Conservation (phyloP, 1,140 invertebrate species). For the Cyrtorhinus lividipennis region DNA sequence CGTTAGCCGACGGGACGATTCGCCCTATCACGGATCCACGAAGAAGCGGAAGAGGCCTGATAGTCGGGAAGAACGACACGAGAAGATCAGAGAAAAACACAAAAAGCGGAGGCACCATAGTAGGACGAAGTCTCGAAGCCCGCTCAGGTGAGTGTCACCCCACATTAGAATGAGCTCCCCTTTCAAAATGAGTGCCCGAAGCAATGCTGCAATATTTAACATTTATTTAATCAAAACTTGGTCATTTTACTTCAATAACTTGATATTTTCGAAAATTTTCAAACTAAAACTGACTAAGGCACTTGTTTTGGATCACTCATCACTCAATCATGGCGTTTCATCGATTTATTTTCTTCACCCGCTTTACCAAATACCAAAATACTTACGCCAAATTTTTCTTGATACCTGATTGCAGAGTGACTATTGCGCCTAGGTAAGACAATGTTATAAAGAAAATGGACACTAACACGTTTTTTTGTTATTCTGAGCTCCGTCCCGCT, state of each 20-base stretch:
- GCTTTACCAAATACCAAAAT: neutral
- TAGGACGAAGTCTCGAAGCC: constrained; percentile 15
- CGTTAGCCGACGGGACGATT: constrained; percentile 12
- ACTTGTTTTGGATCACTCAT: neutral
- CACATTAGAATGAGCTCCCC: too few relatives aligned
- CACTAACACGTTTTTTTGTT: neutral
- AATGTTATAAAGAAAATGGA: neutral
- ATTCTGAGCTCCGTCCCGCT: too few relatives aligned
- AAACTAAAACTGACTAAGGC: too few relatives aligned
- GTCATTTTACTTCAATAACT: too few relatives aligned
- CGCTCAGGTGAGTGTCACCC: constrained; percentile 17
- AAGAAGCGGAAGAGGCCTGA: constrained; percentile 14
- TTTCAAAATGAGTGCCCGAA: too few relatives aligned
- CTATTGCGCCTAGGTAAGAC: neutral
- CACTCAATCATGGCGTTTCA: too few relatives aligned
- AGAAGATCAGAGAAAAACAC: constrained; percentile 16
- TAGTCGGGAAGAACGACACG: neutral
- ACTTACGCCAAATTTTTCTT: neutral
- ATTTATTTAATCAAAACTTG: too few relatives aligned
- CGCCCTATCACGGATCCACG: constrained; percentile 12
- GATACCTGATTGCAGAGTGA: neutral
- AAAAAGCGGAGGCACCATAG: constrained; percentile 18
- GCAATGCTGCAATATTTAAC: too few relatives aligned
- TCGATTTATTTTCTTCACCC: neutral
- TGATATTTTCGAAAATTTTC: too few relatives aligned